Evolutionary conservation across 1,140 invertebrate genomes (phyloP).

Genomic region (Centruroides sculpturatus): DNA sequence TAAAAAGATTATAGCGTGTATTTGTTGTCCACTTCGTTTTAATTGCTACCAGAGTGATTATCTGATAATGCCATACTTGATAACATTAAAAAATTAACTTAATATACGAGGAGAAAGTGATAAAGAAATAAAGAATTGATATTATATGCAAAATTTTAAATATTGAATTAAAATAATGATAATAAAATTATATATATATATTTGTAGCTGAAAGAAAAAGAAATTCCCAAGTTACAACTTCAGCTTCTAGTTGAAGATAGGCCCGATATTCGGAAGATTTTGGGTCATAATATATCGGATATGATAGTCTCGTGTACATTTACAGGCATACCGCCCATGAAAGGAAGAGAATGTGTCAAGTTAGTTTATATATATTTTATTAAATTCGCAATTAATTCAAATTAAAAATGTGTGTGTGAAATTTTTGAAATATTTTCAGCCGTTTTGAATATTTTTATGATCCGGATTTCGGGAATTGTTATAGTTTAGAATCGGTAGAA

Average conservation of each 20-base stretch:
- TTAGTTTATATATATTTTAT: background rate
- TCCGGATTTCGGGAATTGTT: slow-evolving; percentile 13
- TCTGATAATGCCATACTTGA: too few species aligned
- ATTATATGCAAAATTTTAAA: too few species aligned
- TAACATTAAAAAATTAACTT: too few species aligned
- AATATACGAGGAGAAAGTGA: too few species aligned
- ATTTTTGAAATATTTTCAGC: background rate
- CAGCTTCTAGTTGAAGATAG: background rate
- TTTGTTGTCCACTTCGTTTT: too few species aligned
- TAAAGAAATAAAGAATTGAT: too few species aligned
- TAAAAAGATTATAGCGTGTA: too few species aligned
- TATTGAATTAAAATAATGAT: too few species aligned
- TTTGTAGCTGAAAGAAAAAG: background rate
- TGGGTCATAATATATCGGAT: background rate
- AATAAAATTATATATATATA: too few species aligned
- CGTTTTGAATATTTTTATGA: slow-evolving; percentile 5
- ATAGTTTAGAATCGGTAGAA: background rate
- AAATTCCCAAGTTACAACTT: background rate
- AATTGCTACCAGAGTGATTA: too few species aligned
- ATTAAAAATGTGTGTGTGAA: background rate
- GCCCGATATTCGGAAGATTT: background rate
- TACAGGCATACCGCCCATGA: background rate
- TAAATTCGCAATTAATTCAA: background rate
- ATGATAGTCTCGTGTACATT: slow-evolving; percentile 5
- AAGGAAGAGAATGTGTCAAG: slow-evolving; percentile 3